phyloP scores from a whole-genome alignment of 2,797 vertebrate genomes.

The Cuculus canorus region DNA sequence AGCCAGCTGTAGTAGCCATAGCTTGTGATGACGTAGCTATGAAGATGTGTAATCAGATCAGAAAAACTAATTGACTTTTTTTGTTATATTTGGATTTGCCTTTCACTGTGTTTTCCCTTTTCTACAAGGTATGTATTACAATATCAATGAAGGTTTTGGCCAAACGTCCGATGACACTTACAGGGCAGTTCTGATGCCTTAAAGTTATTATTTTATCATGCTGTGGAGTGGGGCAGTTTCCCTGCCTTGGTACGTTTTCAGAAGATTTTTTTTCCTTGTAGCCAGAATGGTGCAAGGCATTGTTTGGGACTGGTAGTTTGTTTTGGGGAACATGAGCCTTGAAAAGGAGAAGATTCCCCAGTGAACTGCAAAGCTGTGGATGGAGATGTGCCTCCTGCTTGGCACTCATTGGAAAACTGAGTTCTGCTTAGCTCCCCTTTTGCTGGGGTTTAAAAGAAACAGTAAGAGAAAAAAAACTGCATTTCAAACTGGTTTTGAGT shows the following conservation, averaged over 20 bases:
- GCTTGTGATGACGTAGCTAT: background rate
- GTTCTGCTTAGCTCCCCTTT: background rate
- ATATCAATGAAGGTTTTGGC: background rate
- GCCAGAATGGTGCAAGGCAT: background rate
- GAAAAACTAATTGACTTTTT: background rate
- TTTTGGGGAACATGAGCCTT: background rate
- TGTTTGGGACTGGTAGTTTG: background rate
- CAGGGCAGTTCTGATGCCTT: background rate
- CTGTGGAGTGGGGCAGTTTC: background rate
- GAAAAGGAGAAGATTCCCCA: background rate
- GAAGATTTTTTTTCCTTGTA: background rate
- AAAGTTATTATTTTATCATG: background rate
- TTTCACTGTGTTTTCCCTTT: background rate
- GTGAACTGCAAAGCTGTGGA: background rate
- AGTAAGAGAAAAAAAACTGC: accelerated
- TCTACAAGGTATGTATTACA: background rate
- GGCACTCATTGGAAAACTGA: background rate
- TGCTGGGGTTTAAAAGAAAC: background rate
- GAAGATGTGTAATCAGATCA: background rate
- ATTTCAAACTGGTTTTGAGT: background rate
- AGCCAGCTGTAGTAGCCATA: background rate
- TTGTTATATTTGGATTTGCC: background rate
- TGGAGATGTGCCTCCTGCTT: background rate
- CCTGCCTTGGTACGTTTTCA: background rate
- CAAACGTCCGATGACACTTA: background rate